These are phyloP conservation scores for Lagodon rhomboides DNA, from an alignment of 2,797 vertebrate species.

Conservation along the genomic window DNA sequence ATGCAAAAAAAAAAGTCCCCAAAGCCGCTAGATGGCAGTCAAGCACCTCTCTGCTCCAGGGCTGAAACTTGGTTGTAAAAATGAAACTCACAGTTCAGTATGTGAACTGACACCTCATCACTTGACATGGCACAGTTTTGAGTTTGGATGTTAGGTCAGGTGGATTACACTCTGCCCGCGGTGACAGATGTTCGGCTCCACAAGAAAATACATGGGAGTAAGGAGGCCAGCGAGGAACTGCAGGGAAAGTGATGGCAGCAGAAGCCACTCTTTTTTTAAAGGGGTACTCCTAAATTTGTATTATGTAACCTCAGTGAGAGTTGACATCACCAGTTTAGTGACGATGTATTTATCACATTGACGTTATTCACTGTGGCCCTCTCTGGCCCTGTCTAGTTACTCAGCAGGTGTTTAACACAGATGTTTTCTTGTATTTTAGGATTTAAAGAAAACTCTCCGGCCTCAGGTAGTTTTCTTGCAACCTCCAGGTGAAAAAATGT, in stretches of 20 bases:
- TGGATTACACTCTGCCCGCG: not conserved
- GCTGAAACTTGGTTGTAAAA: not conserved
- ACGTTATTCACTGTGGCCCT: not conserved
- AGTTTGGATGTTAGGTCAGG: not conserved
- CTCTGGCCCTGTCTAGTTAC: not conserved
- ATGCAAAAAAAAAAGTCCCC: too few species aligned
- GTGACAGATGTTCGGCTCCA: not conserved
- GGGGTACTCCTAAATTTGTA: not conserved
- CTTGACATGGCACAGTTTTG: not conserved
- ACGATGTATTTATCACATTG: not conserved
- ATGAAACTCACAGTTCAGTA: not conserved
- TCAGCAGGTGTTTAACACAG: not conserved
- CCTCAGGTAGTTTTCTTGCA: not conserved
- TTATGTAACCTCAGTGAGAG: not conserved
- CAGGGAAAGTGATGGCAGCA: not conserved
- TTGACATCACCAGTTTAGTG: not conserved
- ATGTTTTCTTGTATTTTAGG: not conserved
- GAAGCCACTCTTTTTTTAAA: not conserved
- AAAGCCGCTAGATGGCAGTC: constrained; percentile 66
- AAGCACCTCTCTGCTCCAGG: not conserved
- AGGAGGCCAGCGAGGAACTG: not conserved
- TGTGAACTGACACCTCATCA: not conserved
- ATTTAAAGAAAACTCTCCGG: not conserved
- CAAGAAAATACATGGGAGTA: not conserved
- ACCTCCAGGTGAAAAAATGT: not conserved